Evolutionary conservation across 2,888 invertebrate species (phyloP).

Genomic region (Allygus modestus): DNA sequence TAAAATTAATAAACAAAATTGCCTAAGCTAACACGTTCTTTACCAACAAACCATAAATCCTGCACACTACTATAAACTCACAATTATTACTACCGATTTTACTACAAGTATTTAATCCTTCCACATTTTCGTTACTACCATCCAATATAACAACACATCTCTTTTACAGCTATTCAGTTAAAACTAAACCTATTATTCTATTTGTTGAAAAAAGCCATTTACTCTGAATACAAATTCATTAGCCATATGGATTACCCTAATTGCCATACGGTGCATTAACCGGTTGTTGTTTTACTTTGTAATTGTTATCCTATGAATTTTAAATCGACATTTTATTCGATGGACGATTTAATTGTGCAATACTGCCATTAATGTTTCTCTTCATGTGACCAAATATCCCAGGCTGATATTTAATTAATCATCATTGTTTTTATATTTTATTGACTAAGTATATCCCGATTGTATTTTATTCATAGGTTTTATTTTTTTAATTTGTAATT

Average conservation of each 20-base stretch:
- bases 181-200: conserved; percentile 26
- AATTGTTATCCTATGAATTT: conserved; percentile 34
- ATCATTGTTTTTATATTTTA: no score
- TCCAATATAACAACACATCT: neutral
- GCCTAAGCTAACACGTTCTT: no score
- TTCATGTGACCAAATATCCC: neutral
- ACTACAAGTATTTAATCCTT: no score
- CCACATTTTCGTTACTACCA: no score
- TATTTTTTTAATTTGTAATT: no score
- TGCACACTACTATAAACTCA: no score
- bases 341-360: conserved; percentile 26
- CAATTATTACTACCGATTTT: no score
- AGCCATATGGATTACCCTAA: conserved; percentile 49
- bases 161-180: neutral
- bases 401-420: neutral
- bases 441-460: no score
- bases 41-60: no score
- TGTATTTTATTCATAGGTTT: no score
- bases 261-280: conserved; percentile 33
- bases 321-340: conserved; percentile 25
- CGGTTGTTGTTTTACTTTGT: conserved; percentile 35
- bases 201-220: conserved; percentile 38
- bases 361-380: neutral
- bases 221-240: conserved; percentile 51
- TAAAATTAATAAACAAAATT: no score